Evolutionary conservation across 1,140 invertebrate species (phyloP).

Genomic region (Harlomillsia oculata): DNA sequence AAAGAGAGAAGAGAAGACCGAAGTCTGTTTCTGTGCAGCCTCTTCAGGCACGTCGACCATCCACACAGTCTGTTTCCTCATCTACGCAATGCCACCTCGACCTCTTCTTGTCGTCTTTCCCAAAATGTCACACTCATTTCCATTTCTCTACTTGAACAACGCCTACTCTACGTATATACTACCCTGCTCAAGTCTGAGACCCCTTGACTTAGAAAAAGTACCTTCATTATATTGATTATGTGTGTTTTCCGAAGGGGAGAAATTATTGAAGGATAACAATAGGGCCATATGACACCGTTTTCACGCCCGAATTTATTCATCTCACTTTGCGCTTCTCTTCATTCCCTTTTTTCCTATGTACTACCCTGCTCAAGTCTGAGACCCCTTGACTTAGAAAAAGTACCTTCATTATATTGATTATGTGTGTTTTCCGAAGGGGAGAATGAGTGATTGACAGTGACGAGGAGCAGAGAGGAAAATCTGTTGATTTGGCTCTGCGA

Average conservation of each 20-base stretch:
- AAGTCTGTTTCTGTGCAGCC: too few species aligned
- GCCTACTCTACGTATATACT: background rate
- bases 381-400: background rate
- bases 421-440: background rate
- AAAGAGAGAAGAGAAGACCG: too few species aligned
- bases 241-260: background rate
- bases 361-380: background rate
- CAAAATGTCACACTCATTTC: too few species aligned
- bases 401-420: background rate
- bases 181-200: background rate
- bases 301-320: constrained; percentile 33
- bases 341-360: background rate
- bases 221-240: background rate
- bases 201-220: background rate
- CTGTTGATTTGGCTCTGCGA: too few species aligned
- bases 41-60: too few species aligned
- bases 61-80: too few species aligned
- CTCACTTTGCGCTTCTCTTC: constrained; percentile 10
- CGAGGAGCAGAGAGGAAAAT: constrained; percentile 6
- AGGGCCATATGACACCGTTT: constrained; percentile 32
- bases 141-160: too few species aligned
- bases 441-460: constrained; percentile 13
- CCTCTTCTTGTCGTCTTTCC: too few species aligned
- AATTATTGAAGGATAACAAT: constrained; percentile 29
- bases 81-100: too few species aligned